phyloP scores from a whole-genome alignment of 2,888 invertebrate genomes.

The Rhingia rostrata region DNA sequence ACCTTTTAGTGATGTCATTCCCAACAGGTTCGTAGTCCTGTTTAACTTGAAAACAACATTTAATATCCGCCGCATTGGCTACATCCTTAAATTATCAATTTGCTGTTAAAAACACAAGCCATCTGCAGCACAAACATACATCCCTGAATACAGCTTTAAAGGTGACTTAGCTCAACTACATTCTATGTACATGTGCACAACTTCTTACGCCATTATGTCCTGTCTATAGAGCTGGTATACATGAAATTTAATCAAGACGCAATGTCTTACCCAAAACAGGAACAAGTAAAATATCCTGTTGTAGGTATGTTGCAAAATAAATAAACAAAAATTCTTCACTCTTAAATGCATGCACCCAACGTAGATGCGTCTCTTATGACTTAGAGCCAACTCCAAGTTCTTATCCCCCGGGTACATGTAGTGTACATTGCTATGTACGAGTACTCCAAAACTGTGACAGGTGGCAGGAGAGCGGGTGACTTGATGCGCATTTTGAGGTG shows the following conservation, averaged over 20 bases:
- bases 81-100: too few species aligned
- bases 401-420: neutral
- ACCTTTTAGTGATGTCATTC: too few species aligned
- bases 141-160: too few species aligned
- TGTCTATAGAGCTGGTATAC: too few species aligned
- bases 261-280: constrained; percentile 8
- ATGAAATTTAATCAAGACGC: constrained; percentile 55
- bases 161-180: too few species aligned
- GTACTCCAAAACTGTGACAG: neutral
- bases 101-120: too few species aligned
- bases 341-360: constrained; percentile 19
- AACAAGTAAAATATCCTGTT: constrained; percentile 26
- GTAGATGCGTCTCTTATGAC: constrained; percentile 32
- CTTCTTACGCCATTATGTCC: too few species aligned
- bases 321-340: constrained; percentile 36
- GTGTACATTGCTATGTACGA: neutral
- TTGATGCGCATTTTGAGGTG: constrained; percentile 58
- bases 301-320: constrained; percentile 23
- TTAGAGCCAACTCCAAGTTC: constrained; percentile 32
- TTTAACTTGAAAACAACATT: too few species aligned
- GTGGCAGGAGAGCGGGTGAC: constrained; percentile 19
- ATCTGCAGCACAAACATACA: too few species aligned
- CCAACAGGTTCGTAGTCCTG: too few species aligned
- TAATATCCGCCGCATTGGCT: too few species aligned
- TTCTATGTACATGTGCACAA: too few species aligned